Evolutionary conservation across 2,113 vertebrate genomes (phyloP).

Genomic region (Trichechus manatus): DNA sequence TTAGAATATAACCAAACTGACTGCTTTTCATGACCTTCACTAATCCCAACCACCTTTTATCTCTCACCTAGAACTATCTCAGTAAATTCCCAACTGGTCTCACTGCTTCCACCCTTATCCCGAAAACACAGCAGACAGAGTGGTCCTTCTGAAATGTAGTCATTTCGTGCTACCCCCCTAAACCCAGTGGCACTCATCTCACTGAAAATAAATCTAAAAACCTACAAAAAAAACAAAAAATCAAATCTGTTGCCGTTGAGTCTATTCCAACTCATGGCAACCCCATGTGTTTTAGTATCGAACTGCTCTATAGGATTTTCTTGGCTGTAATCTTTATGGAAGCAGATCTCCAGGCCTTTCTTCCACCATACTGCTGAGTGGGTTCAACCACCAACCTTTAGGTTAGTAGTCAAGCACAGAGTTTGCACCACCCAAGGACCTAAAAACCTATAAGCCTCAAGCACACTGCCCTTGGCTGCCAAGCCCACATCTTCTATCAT

Average conservation of each 20-base stretch:
- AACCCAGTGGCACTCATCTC: neutral
- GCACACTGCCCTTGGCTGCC: neutral
- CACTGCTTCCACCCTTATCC: neutral
- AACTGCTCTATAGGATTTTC: too few relatives aligned
- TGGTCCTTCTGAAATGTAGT: neutral
- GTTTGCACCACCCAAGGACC: neutral
- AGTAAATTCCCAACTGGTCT: neutral
- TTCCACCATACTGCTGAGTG: neutral
- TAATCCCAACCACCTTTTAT: neutral
- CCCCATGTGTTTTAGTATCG: too few relatives aligned
- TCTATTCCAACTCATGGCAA: too few relatives aligned
- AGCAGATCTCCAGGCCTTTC: neutral
- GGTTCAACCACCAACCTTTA: neutral
- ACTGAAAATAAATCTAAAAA: neutral
- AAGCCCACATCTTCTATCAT: neutral
- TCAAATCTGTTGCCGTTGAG: too few relatives aligned
- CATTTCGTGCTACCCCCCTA: neutral
- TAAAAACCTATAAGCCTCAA: neutral
- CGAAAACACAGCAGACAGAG: neutral
- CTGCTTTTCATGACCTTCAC: neutral
- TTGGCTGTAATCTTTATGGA: neutral
- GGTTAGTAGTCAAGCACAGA: neutral
- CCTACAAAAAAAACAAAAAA: too few relatives aligned
- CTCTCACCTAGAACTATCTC: neutral
- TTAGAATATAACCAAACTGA: neutral